Evolutionary conservation across 2,888 invertebrate genomes (phyloP).

Genomic region (Autographa pulchrina): DNA sequence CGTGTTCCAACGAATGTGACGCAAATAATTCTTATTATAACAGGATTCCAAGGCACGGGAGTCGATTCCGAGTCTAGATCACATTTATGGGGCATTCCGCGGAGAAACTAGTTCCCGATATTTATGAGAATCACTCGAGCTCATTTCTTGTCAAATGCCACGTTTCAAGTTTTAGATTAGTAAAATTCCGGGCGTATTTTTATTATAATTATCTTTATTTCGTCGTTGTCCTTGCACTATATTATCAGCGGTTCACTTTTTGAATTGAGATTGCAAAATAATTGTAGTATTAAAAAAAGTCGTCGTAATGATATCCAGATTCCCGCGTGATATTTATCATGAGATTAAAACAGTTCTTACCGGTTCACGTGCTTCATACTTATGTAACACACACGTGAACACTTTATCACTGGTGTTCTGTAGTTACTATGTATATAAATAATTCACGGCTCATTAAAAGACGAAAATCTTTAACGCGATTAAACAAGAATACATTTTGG

Average conservation of each 20-base stretch:
- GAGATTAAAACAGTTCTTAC: slow-evolving; percentile 11
- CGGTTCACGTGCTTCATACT: slow-evolving; percentile 27
- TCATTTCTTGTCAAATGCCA: neutral
- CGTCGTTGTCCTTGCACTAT: slow-evolving; percentile 9
- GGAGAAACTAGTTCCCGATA: neutral
- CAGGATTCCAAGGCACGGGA: slow-evolving; percentile 31
- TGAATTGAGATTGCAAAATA: slow-evolving; percentile 24
- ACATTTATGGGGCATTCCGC: slow-evolving; percentile 6
- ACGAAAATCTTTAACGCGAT: slow-evolving; percentile 3
- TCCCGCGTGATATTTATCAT: slow-evolving; percentile 31
- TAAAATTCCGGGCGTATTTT: neutral
- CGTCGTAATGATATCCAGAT: slow-evolving; percentile 14
- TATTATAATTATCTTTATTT: slow-evolving; percentile 7
- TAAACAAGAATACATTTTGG: neutral
- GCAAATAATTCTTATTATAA: slow-evolving; percentile 47
- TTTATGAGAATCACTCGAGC: neutral
- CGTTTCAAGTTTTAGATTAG: neutral
- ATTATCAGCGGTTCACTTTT: slow-evolving; percentile 20
- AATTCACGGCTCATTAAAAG: neutral
- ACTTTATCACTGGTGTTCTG: slow-evolving; percentile 23
- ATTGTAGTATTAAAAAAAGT: slow-evolving; percentile 16
- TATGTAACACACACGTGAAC: slow-evolving; percentile 34
- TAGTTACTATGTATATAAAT: slow-evolving; percentile 14
- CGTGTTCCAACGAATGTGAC: slow-evolving; percentile 39
- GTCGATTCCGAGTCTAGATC: slow-evolving; percentile 15